Percentiles rank a stretch among this genome's conserved stretches.
Conservation (phyloP, 2,888 invertebrate species). For the Heliconius sara region DNA sequence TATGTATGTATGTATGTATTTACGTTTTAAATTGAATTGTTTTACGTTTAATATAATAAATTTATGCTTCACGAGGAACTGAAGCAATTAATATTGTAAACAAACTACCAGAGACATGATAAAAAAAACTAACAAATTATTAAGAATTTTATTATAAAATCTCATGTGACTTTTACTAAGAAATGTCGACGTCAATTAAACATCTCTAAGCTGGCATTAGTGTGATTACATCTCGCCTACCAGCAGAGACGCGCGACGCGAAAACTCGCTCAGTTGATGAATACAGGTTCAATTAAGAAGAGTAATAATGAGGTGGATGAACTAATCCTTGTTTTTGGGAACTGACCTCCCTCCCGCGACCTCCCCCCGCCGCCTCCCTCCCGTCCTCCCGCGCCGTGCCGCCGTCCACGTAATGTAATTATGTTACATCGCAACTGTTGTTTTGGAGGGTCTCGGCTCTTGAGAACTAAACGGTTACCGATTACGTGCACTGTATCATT, state of each 20-base stretch:
- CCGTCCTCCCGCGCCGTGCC: neutral
- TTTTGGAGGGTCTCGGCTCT: neutral
- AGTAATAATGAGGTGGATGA: slow-evolving; percentile 52
- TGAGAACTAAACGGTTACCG: neutral
- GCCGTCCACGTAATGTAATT: neutral
- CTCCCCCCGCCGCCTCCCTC: neutral
- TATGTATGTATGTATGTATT: no score
- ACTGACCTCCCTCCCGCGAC: neutral
- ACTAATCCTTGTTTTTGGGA: slow-evolving; percentile 41
- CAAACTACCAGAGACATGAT: neutral
- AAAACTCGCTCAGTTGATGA: slow-evolving; percentile 46
- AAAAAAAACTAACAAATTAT: neutral
- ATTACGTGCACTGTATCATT: slow-evolving; percentile 5
- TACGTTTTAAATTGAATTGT: no score
- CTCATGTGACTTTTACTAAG: slow-evolving; percentile 14
- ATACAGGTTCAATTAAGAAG: slow-evolving; percentile 48
- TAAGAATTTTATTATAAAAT: slow-evolving; percentile 15
- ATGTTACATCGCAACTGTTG: slow-evolving; percentile 5
- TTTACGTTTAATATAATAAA: neutral
- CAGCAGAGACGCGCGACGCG: slow-evolving; percentile 12
- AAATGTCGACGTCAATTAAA: slow-evolving; percentile 36
- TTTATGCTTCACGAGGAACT: neutral
- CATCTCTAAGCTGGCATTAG: slow-evolving; percentile 33
- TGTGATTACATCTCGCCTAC: slow-evolving; percentile 33
- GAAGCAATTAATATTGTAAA: neutral